These are phyloP conservation scores for Alosa alosa DNA, from an alignment of 2,113 vertebrate species.

Conservation along the genomic window DNA sequence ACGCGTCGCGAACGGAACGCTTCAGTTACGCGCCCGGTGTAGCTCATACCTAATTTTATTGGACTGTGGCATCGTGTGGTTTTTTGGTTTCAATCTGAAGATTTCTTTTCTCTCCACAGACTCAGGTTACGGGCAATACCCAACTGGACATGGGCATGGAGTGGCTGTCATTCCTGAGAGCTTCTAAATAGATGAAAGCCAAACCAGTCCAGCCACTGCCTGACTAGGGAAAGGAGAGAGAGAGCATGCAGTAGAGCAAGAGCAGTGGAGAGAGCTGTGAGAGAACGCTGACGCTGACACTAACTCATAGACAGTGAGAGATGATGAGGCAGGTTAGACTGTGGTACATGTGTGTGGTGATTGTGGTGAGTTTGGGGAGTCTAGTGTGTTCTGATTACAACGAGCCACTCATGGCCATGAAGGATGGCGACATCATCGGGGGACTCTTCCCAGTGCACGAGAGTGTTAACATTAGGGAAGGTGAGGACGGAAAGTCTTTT, in stretches of 20 bases:
- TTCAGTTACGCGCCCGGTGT: too few relatives aligned
- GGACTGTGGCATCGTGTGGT: not conserved
- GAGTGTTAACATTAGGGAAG: not conserved
- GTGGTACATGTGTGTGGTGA: not conserved
- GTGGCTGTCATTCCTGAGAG: too few relatives aligned
- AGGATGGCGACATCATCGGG: constrained; percentile 6
- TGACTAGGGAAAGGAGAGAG: not conserved
- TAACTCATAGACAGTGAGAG: not conserved
- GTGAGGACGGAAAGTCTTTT: not conserved
- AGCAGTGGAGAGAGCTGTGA: not conserved
- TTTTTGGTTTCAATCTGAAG: not conserved
- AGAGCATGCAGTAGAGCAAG: not conserved
- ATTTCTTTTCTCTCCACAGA: not conserved
- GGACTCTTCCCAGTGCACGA: constrained; percentile 2
- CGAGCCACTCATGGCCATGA: not conserved
- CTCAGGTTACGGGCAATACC: too few relatives aligned
- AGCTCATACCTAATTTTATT: too few relatives aligned
- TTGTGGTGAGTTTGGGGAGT: not conserved
- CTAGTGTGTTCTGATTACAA: not conserved
- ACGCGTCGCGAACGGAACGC: too few relatives aligned
- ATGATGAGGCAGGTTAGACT: not conserved
- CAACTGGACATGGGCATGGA: too few relatives aligned
- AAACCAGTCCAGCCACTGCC: not conserved
- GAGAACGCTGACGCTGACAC: not conserved
- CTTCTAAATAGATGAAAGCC: not conserved